A percentile compares a stretch with the other conserved stretches of the same genome.
These are phyloP conservation scores for Theretra japonica DNA, from an alignment of 2,888 invertebrate species.

Conservation along the genomic window DNA sequence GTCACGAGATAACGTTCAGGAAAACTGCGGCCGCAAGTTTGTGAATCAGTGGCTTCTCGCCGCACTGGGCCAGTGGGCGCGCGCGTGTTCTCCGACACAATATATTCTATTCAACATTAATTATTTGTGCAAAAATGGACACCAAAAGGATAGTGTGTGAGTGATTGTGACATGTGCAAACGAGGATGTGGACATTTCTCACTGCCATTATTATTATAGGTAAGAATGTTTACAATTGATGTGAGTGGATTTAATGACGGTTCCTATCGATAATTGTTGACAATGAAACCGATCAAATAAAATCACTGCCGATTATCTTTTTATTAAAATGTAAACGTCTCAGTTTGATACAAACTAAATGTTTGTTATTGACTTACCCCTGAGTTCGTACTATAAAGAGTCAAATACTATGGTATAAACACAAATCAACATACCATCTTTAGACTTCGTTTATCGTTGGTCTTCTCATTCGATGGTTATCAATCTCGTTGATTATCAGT, in stretches of 20 bases:
- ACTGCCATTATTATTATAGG: conserved; percentile 8
- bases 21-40: conserved; percentile 37
- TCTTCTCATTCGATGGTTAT: too few species aligned
- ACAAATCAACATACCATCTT: too few species aligned
- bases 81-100: background rate
- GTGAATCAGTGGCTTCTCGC: conserved; percentile 53
- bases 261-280: background rate
- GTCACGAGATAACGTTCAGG: conserved; percentile 30
- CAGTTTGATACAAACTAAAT: too few species aligned
- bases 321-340: too few species aligned
- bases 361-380: too few species aligned
- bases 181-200: background rate
- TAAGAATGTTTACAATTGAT: background rate
- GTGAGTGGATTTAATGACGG: background rate
- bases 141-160: conserved; percentile 9
- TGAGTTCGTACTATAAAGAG: too few species aligned
- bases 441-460: too few species aligned
- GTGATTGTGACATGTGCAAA: background rate
- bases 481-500: too few species aligned
- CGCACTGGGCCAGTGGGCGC: background rate
- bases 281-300: background rate
- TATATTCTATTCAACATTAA: too few species aligned
- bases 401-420: too few species aligned
- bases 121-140: background rate
- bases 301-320: too few species aligned